Evolutionary conservation across 1,140 invertebrate species (phyloP).

Genomic region (Drosophila bifasciata): DNA sequence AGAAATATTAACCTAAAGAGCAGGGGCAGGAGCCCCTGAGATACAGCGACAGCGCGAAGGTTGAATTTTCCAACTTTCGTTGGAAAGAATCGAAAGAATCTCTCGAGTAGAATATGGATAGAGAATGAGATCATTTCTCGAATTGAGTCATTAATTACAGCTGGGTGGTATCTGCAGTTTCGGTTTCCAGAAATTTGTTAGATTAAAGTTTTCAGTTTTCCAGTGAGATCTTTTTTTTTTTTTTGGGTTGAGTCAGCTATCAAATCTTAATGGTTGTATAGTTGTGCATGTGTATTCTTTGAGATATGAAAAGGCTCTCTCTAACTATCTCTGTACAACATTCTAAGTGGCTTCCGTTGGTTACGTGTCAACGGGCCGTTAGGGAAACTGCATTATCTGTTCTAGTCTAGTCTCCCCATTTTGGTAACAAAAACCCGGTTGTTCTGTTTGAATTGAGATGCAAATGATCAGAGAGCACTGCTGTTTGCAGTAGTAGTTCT

Average conservation of each 20-base stretch:
- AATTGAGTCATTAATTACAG: no score
- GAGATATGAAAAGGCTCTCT: neutral
- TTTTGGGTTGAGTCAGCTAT: no score
- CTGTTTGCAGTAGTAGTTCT: constrained; percentile 41
- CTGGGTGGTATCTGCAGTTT: neutral
- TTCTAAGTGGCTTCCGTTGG: neutral
- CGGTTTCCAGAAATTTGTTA: neutral
- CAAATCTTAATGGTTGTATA: no score
- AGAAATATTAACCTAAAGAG: constrained; percentile 78
- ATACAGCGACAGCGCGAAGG: no score
- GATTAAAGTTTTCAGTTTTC: no score
- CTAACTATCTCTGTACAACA: neutral
- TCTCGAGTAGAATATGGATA: no score
- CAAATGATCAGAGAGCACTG: constrained; percentile 52
- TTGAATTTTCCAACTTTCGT: no score
- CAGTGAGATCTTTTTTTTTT: no score
- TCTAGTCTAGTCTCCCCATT: constrained; percentile 22
- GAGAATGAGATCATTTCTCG: no score
- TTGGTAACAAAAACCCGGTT: constrained; percentile 15
- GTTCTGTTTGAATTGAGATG: constrained; percentile 64
- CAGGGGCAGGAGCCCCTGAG: no score
- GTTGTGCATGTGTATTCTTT: no score
- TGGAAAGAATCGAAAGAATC: no score
- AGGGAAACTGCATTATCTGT: constrained; percentile 60
- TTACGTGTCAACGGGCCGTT: constrained; percentile 58